phyloP scores from a whole-genome alignment of 2,888 invertebrate genomes.

The Apamea sordens region DNA sequence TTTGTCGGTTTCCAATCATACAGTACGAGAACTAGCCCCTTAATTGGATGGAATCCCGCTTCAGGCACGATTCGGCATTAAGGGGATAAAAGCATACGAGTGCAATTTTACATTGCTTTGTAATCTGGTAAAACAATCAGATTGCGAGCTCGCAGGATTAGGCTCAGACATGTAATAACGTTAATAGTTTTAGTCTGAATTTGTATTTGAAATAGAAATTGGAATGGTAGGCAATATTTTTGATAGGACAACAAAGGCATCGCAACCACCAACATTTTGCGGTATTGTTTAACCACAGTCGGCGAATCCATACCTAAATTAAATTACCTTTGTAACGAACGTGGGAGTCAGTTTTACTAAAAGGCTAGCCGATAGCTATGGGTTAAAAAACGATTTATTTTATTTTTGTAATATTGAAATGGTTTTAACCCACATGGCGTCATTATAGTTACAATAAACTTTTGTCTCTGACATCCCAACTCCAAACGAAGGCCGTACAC shows the following conservation, averaged over 20 bases:
- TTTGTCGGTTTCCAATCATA: constrained; percentile 84
- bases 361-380: constrained; percentile 43
- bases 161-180: constrained; percentile 57
- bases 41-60: constrained; percentile 85
- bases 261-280: constrained; percentile 38
- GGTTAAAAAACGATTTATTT: constrained; percentile 48
- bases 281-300: constrained; percentile 44
- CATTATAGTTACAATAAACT: constrained; percentile 68
- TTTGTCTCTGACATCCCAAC: constrained; percentile 69
- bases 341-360: constrained; percentile 43
- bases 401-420: constrained; percentile 54
- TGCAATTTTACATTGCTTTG: constrained; percentile 75
- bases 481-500: constrained; percentile 67
- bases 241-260: constrained; percentile 48
- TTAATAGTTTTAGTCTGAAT: constrained; percentile 54
- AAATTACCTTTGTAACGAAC: constrained; percentile 54
- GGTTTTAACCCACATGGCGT: constrained; percentile 63
- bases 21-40: constrained; percentile 83
- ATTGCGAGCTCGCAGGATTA: constrained; percentile 62
- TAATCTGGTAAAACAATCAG: constrained; percentile 71
- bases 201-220: constrained; percentile 43
- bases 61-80: constrained; percentile 74
- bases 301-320: constrained; percentile 48
- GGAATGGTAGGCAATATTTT: constrained; percentile 42
- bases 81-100: constrained; percentile 70